Evolutionary conservation across 1,140 invertebrate genomes (phyloP).

Genomic region (Sitodiplosis mosellana): DNA sequence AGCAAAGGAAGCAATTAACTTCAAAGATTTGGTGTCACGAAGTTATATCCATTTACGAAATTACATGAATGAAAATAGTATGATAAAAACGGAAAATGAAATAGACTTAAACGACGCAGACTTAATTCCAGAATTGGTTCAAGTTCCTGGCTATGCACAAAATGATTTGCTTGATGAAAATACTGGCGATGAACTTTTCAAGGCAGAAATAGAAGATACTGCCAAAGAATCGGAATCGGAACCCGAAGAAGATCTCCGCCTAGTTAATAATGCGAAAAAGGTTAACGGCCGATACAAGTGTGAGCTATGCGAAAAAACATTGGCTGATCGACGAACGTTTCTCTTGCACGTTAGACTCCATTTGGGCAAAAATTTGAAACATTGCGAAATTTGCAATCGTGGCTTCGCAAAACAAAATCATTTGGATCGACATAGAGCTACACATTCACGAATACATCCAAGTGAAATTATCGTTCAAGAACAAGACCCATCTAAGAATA

Average conservation of each 20-base stretch:
- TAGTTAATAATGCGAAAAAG: background rate
- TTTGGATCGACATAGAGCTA: background rate
- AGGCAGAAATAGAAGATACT: background rate
- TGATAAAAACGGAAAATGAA: background rate
- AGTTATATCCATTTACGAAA: background rate
- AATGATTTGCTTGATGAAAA: background rate
- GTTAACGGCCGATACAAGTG: background rate
- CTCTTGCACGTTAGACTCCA: background rate
- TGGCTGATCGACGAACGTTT: background rate
- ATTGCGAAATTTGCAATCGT: background rate
- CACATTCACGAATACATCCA: background rate
- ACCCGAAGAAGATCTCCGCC: background rate
- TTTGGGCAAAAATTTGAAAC: background rate
- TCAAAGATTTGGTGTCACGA: background rate
- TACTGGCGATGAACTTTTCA: background rate
- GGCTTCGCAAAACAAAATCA: background rate
- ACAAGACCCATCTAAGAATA: background rate
- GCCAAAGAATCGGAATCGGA: too few species aligned
- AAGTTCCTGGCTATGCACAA: background rate
- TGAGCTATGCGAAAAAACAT: background rate
- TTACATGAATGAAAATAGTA: background rate
- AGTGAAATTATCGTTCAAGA: background rate
- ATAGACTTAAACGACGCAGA: background rate
- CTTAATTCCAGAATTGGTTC: background rate
- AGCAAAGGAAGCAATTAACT: background rate